Conservation (phyloP, 2,797 vertebrate species). For the Lophura swinhoii region DNA sequence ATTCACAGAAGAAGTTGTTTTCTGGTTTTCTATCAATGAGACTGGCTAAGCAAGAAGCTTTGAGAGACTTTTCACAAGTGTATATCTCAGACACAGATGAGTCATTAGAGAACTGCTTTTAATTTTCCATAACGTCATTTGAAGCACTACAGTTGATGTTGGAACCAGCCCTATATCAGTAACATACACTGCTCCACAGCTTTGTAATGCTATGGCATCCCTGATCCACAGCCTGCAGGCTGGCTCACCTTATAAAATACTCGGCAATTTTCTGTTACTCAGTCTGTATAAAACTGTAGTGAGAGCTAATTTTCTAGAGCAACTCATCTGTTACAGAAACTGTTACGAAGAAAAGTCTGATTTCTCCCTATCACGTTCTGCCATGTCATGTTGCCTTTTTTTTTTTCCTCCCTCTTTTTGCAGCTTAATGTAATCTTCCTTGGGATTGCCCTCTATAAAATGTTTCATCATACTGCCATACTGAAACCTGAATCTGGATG, state of each 20-base stretch:
- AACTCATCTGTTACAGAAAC: conserved; percentile 25
- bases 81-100: neutral
- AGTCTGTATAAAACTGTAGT: neutral
- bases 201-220: neutral
- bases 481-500: conserved; percentile 98
- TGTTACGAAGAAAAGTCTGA: conserved; percentile 25
- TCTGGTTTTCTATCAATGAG: neutral
- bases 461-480: conserved; percentile 99
- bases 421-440: conserved; percentile 99
- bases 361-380: conserved; percentile 12
- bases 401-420: conserved; percentile 30
- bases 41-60: neutral
- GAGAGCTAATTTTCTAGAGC: conserved; percentile 59
- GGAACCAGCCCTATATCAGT: neutral
- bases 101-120: neutral
- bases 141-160: neutral
- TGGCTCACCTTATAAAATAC: conserved; percentile 24
- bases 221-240: neutral
- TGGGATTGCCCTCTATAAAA: conserved; percentile 98
- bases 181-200: neutral
- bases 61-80: rapidly evolving
- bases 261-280: conserved; percentile 8
- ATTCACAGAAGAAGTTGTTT: neutral
- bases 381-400: conserved; percentile 42
- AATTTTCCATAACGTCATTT: neutral